Evolutionary conservation across 2,113 vertebrate genomes (phyloP).

Genomic region (Gila orcuttii): DNA sequence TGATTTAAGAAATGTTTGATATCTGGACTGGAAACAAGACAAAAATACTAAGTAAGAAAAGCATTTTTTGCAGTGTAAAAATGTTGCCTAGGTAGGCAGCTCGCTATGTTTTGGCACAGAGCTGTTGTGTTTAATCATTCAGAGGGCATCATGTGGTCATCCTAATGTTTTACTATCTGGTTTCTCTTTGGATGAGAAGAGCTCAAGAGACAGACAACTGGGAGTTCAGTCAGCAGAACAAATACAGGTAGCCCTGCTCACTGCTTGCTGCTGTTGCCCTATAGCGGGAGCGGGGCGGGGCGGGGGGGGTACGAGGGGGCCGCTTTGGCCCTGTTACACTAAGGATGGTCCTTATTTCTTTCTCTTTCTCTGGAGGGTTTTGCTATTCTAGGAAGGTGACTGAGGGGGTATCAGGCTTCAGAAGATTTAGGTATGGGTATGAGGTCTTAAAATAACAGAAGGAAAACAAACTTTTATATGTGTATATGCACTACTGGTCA

Average conservation of each 20-base stretch:
- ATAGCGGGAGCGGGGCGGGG: slow-evolving; percentile 39
- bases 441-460: slow-evolving; percentile 19
- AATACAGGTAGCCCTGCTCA: slow-evolving; percentile 75
- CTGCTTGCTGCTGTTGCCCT: slow-evolving; percentile 53
- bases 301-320: neutral
- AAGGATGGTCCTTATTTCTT: slow-evolving; percentile 20
- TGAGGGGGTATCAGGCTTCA: slow-evolving; percentile 17
- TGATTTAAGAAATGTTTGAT: too few species aligned
- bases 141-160: neutral
- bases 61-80: too few species aligned
- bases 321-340: neutral
- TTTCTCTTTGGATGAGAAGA: slow-evolving; percentile 72
- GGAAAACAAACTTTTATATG: neutral
- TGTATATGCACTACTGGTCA: neutral
- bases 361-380: slow-evolving; percentile 36
- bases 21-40: too few species aligned
- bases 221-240: slow-evolving; percentile 76
- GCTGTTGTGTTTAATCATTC: neutral
- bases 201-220: slow-evolving; percentile 74
- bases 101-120: neutral
- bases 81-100: neutral
- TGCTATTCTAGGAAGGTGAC: neutral
- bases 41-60: too few species aligned
- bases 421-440: neutral
- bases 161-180: slow-evolving; percentile 68